Base-by-base conservation (phyloP, 2,113 vertebrate genomes). In the Piliocolobus tephrosceles region DNA sequence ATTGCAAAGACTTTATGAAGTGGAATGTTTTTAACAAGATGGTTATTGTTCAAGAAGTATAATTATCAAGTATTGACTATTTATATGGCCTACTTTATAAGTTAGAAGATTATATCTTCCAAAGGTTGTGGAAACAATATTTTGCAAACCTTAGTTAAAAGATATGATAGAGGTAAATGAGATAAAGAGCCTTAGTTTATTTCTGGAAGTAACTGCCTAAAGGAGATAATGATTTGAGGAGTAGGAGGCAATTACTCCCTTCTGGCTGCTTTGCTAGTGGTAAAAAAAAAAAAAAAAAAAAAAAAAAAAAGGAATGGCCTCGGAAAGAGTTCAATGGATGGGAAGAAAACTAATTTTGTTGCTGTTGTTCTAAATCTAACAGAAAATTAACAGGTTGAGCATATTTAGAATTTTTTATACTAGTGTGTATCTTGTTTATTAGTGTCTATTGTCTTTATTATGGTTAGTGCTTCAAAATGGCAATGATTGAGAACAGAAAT, bases 341-440 rank as follows among this genome's bases (percentile, higher is more conserved):
- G 47, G 4, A 91, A 90, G 47, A 72, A 88, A 6, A 80, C 5
- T 58, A 88, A 91, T 93, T 94, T 73, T 94, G 12, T 85, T 95
- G 61, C 68, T 70, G 5, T 87, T 92, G 9, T 90, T 92, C 25
- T 90, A 89, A 95, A 90, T 95, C 47, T 79, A 94, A 86, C 20
- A 84, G 35, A 97, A 97, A 95, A 93, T 72, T 81, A 94, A 90
- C 91, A 64, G 66, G 20, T 70, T 93, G 90, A 43, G 13, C 94
- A 73, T 89, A 38, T 84, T 95, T 88, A 58, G 14, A 40, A 72
- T 91, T 96, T 93, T 96, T 94, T 38, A 58, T 83, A 32, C 78
- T n/a, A 68, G 17, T 35, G 20, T 83, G 4, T 68, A 57, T 78
- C 84, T 76, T 98, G 82, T 76, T 93, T 89, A 94, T 83, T 95